Percentiles rank a stretch among this genome's conserved stretches.
Evolutionary conservation across 2,797 vertebrate genomes (phyloP).

Genomic region (Hozukius guyotensis): DNA sequence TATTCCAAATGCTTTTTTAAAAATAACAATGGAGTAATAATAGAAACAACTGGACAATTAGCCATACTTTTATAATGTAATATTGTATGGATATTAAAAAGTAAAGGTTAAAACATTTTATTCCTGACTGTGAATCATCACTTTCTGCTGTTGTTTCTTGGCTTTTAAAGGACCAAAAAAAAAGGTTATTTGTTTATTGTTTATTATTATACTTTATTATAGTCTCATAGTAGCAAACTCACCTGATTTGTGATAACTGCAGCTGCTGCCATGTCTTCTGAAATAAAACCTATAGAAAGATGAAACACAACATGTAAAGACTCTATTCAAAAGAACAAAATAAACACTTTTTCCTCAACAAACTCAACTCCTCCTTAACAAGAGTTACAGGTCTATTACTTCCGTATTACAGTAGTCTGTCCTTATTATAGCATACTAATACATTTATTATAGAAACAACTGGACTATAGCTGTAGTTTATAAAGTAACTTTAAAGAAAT

Average conservation of each 20-base stretch:
- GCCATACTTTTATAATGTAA: background rate
- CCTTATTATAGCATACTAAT: background rate
- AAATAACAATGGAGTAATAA: background rate
- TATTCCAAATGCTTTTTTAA: no score
- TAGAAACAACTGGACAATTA: background rate
- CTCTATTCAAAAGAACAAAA: background rate
- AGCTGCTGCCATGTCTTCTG: conserved; percentile 65
- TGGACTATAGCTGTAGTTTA: background rate
- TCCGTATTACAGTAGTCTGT: background rate
- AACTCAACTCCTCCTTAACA: background rate
- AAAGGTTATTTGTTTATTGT: no score
- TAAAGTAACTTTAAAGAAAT: background rate
- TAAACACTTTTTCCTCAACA: background rate
- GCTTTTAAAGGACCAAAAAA: background rate
- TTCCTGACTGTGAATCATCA: no score
- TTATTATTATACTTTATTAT: background rate
- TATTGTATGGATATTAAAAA: background rate
- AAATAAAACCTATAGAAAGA: conserved; percentile 7
- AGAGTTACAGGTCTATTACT: background rate
- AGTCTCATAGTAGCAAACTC: conserved; percentile 1
- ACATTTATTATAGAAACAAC: background rate
- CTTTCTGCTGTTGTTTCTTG: rapidly evolving
- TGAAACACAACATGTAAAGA: background rate
- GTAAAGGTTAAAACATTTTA: background rate
- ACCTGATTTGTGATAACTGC: conserved; percentile 69